Base-by-base conservation (phyloP, 1,140 invertebrate genomes). In the Trichonephila clavipes region DNA sequence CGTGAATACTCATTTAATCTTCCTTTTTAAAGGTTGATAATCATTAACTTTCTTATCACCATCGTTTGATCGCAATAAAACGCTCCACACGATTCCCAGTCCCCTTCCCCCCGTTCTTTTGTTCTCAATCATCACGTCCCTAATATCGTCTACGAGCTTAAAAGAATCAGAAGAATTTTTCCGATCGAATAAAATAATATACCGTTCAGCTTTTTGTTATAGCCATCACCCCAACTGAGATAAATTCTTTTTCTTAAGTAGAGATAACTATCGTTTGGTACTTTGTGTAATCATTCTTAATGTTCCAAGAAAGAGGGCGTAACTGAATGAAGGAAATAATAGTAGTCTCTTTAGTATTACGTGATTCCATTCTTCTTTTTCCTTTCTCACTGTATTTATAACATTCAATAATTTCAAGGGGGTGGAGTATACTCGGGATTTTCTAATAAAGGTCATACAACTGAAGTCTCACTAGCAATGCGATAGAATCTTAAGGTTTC, bases 241-340 rank as follows among this genome's bases (percentile, higher is more conserved):
- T 18, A 34, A 77, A 77, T 77, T 77, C 72, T 77, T 40, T 77
- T 77, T 77, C 16, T 21, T 21, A 18, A 34, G 14, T 18, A n/a
- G 28, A 14, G 72, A 77, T 77, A 77, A 77, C 72, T 77, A 77
- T 77, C 72, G 72, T 28, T 77, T 40, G 18, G 72, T 34, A 28
- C 72, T 77, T 77, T 77, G 72, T 77, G 72, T 77, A 77, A 77
- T 77, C 72, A 34, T 77, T 77, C 72, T 34, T 77, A 77, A 77
- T 77, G 72, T 77, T 77, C 72, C 72, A 77, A 16, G 6, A 16
- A 77, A 77, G 24, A 34, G 72, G 72, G 72, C 28, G 72, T 77
- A 28, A 28, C 16, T 19, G 28, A 12, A 77, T 77, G 72, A 77
- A 34, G 72, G 72, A 77, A 77, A 40, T 69, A 19, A 34, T 34